Percentiles rank a stretch among this genome's conserved stretches.
Conservation (phyloP, 1,140 invertebrate species). For the Drosophila saltans region DNA sequence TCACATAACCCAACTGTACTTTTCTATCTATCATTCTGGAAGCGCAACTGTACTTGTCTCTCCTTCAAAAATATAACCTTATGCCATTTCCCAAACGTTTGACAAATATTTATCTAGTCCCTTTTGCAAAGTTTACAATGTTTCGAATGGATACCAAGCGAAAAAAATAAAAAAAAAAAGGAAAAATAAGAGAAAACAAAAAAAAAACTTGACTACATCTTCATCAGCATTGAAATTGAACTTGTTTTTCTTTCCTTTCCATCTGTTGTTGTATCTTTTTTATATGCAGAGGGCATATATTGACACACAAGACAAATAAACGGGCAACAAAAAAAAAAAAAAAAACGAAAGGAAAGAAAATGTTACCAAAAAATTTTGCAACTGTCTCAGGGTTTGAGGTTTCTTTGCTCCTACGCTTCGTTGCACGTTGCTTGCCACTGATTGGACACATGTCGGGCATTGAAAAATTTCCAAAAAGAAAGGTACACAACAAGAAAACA, state of each 20-base stretch:
- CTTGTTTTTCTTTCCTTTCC: constrained; percentile 10
- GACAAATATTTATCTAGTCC: constrained; percentile 39
- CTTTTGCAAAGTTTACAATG: constrained; percentile 26
- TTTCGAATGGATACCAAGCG: constrained; percentile 16
- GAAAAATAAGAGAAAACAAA: constrained; percentile 17
- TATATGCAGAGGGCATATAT: constrained; percentile 57
- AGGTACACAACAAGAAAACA: constrained; percentile 23
- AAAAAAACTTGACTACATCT: constrained; percentile 38
- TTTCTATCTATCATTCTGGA: neutral
- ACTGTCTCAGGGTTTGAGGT: constrained; percentile 18
- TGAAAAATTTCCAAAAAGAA: constrained; percentile 44
- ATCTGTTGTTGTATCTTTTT: constrained; percentile 33
- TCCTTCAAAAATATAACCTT: neutral
- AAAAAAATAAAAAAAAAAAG: constrained; percentile 27
- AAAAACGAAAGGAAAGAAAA: constrained; percentile 4
- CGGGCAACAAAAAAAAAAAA: constrained; percentile 9
- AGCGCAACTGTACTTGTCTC: neutral
- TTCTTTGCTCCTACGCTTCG: constrained; percentile 41
- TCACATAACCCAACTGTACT: constrained; percentile 1
- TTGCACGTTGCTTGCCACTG: constrained; percentile 52
- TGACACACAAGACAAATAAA: constrained; percentile 57
- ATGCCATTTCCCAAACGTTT: constrained; percentile 19
- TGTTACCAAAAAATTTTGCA: constrained; percentile 4
- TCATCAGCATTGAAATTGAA: constrained; percentile 58
- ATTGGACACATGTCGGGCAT: constrained; percentile 58